Evolutionary conservation across 2,888 invertebrate species (phyloP).

Genomic region (Nomada fucata): DNA sequence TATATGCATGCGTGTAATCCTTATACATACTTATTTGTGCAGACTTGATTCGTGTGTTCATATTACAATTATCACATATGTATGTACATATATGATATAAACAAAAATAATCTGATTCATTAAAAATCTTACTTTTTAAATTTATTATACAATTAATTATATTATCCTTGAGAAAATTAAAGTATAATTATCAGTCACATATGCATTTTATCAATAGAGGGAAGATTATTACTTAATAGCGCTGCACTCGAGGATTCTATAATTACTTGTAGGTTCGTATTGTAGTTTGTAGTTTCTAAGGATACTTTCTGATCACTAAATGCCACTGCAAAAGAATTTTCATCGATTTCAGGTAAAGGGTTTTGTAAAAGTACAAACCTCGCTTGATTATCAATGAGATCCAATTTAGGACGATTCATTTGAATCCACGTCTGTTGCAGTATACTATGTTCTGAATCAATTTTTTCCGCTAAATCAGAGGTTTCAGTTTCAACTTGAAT

Average conservation of each 20-base stretch:
- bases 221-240: constrained; percentile 42
- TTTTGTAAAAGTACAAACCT: constrained; percentile 53
- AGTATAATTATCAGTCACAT: constrained; percentile 24
- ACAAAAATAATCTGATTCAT: constrained; percentile 8
- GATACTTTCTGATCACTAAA: constrained; percentile 56
- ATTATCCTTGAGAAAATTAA: constrained; percentile 16
- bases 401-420: constrained; percentile 60
- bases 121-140: constrained; percentile 4
- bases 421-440: constrained; percentile 58
- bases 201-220: constrained; percentile 41
- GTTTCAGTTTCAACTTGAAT: constrained; percentile 26
- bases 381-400: constrained; percentile 36
- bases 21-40: constrained; percentile 2
- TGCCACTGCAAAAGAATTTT: constrained; percentile 51
- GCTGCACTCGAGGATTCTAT: constrained; percentile 43
- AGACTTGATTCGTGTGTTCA: background rate
- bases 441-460: constrained; percentile 14
- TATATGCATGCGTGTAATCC: background rate
- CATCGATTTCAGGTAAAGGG: constrained; percentile 41
- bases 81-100: background rate
- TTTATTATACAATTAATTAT: background rate
- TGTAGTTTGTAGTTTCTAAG: constrained; percentile 55
- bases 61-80: background rate
- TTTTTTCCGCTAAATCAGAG: constrained; percentile 26
- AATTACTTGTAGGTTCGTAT: constrained; percentile 56